Evolutionary conservation across 2,888 invertebrate species (phyloP).

Genomic region (Ochropleura plecta): DNA sequence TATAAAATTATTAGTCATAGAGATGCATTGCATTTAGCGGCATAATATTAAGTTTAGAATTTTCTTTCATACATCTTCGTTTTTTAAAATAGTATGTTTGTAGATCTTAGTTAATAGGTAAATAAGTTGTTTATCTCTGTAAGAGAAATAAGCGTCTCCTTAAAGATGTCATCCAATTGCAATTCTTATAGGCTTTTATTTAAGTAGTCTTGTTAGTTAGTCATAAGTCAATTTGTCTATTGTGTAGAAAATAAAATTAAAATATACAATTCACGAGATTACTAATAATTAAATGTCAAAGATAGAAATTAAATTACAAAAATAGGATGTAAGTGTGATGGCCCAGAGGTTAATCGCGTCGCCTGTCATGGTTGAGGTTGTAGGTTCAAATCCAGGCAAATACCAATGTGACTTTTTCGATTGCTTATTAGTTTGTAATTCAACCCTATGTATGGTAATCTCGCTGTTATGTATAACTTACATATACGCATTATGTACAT

Average conservation of each 20-base stretch:
- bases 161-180: not conserved
- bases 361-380: too few relatives aligned
- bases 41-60: not conserved
- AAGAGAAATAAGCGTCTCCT: not conserved
- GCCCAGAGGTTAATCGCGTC: too few relatives aligned
- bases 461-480: not conserved
- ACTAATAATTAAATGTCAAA: too few relatives aligned
- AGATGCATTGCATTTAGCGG: not conserved
- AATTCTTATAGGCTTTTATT: not conserved
- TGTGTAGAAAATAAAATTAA: too few relatives aligned
- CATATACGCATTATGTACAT: not conserved
- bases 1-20: not conserved
- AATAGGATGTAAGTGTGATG: too few relatives aligned
- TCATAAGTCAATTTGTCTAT: too few relatives aligned
- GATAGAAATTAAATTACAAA: too few relatives aligned
- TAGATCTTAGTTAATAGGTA: not conserved
- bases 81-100: not conserved
- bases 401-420: too few relatives aligned
- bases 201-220: too few relatives aligned
- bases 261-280: too few relatives aligned
- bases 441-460: not conserved
- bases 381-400: too few relatives aligned
- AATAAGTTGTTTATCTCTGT: too few relatives aligned
- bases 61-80: not conserved
- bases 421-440: not conserved